Evolutionary conservation across 2,888 invertebrate species (phyloP), one percentile per base, ranked within the genome.

Genomic region (Neuroscelio doddi): DNA sequence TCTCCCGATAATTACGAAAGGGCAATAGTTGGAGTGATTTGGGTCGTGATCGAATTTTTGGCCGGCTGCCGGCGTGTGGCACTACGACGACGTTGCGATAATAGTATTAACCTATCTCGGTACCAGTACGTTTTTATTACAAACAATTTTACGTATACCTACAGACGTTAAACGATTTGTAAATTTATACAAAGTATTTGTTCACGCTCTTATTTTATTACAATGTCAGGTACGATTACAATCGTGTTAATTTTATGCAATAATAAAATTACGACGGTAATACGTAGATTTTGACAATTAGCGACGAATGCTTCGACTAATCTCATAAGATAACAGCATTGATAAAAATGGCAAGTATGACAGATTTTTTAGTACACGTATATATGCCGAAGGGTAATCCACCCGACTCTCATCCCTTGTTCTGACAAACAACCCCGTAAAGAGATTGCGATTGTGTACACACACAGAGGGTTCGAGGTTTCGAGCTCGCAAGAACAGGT

Each of bases 401-500:
- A 51, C 58, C 41, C 55, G 49, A n/a, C n/a, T 30, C 50, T 45
- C 30, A 30, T 45, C 53, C 63, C 39, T 64, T 52, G 47, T 27
- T 36, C 16, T 30, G 55, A 34, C 46, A 49, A 45, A 62, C 64
- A 68, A 69, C 71, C 68, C 67, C 46, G 69, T 70, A 73, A 74
- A 74, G 74, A 76, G 73, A 77, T 76, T 73, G 73, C 65, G 72
- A 74, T 69, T 69, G 70, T 44, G 57, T 39, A 62, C 32, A 46
- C 68, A 66, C 55, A 68, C 69, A 68, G 38, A 41, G 17, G 45
- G 49, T 12, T 47, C 30, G 64, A 55, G 66, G 52, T 56, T 56
- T 55, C 49, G 66, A 58, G 69, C 27, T 64, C 53, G 56, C 64
- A 45, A 61, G 47, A 63, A 62, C 66, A 61, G 62, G 55, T 52